Evolutionary conservation across 2,113 vertebrate species (phyloP).

Genomic region (Pontoporia blainvillei): DNA sequence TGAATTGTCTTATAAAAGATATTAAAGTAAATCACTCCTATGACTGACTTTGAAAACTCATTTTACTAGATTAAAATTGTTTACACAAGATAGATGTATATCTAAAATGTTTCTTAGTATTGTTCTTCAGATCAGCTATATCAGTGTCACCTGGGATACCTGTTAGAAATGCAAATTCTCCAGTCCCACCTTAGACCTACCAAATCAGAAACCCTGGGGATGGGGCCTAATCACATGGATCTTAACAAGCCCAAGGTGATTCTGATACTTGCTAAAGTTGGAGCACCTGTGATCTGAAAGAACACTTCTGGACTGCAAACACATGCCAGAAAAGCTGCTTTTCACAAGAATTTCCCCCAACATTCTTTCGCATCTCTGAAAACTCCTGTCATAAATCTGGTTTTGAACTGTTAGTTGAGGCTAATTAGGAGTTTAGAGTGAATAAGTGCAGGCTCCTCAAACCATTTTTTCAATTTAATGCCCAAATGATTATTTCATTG

Average conservation of each 20-base stretch:
- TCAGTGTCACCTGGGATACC: background rate
- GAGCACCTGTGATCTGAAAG: background rate
- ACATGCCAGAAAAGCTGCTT: background rate
- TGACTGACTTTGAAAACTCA: background rate
- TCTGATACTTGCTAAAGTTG: background rate
- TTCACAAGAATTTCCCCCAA: background rate
- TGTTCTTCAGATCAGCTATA: background rate
- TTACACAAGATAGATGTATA: background rate
- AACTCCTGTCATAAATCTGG: background rate
- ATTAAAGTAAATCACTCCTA: background rate
- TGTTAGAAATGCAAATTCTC: background rate
- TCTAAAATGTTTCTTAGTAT: background rate
- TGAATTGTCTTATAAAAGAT: conserved; percentile 30
- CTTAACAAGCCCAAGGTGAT: background rate
- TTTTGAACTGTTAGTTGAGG: conserved; percentile 48
- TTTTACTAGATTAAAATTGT: conserved; percentile 33
- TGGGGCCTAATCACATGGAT: background rate
- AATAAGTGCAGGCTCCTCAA: conserved; percentile 20
- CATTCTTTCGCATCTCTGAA: background rate
- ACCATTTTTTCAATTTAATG: background rate
- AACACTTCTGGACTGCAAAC: background rate
- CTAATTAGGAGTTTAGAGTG: conserved; percentile 52
- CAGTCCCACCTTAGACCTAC: background rate
- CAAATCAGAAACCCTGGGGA: background rate
- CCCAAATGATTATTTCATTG: conserved; percentile 49